Evolutionary conservation across 2,888 invertebrate genomes (phyloP).

Genomic region (Tortrix viridana): DNA sequence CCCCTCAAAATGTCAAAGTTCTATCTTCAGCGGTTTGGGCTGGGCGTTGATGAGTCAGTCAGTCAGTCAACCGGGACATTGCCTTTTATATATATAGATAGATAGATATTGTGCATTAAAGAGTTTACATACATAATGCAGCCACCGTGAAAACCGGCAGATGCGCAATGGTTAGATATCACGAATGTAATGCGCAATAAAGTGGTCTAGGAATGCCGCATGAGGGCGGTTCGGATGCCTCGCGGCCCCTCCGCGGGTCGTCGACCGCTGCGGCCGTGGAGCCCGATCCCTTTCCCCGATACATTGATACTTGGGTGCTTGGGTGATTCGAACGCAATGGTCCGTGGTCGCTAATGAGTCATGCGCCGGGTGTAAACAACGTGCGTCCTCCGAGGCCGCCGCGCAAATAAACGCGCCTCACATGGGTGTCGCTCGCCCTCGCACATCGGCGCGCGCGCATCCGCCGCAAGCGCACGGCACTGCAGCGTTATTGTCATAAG

Average conservation of each 20-base stretch:
- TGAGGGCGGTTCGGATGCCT: constrained; percentile 41
- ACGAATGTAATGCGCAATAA: constrained; percentile 55
- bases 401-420: constrained; percentile 71
- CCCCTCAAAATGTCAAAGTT: too few species aligned
- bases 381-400: constrained; percentile 64
- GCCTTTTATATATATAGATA: too few species aligned
- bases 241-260: constrained; percentile 52
- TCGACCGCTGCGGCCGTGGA: constrained; percentile 63
- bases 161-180: constrained; percentile 45
- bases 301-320: constrained; percentile 24
- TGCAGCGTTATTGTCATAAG: neutral
- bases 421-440: constrained; percentile 53
- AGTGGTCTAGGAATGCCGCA: constrained; percentile 53
- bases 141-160: constrained; percentile 16
- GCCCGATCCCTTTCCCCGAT: constrained; percentile 52
- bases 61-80: too few species aligned
- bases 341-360: constrained; percentile 66
- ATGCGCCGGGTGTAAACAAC: constrained; percentile 64
- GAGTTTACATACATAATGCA: neutral
- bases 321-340: constrained; percentile 16
- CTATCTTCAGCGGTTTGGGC: too few species aligned
- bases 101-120: too few species aligned
- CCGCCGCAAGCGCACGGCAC: constrained; percentile 15
- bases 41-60: too few species aligned
- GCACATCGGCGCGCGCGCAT: constrained; percentile 17